Evolutionary conservation across 1,140 invertebrate genomes (phyloP).

Genomic region (Zaprionus taronus): DNA sequence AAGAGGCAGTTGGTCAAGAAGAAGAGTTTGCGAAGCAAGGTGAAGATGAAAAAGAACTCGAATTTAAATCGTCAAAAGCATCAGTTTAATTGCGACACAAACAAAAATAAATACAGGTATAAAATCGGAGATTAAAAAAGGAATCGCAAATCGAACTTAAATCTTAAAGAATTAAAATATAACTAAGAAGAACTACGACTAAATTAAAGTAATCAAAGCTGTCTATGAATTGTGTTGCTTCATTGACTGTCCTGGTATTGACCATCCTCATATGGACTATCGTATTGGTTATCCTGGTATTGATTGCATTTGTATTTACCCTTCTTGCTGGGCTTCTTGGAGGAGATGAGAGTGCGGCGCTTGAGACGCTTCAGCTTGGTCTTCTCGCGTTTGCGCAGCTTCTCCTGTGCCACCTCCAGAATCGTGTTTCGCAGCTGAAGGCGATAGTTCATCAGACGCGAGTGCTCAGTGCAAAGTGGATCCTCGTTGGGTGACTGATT

Average conservation of each 20-base stretch:
- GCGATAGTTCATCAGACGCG: constrained; percentile 50
- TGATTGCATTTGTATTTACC: constrained; percentile 49
- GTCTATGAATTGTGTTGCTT: not conserved
- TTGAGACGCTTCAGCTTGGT: constrained; percentile 68
- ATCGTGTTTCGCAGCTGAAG: constrained; percentile 53
- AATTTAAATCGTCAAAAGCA: constrained; percentile 14
- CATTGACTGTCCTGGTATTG: constrained; percentile 8
- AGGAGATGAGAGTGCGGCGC: constrained; percentile 67
- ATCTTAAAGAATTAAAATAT: constrained; percentile 1
- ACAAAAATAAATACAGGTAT: constrained; percentile 37
- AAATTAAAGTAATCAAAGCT: not conserved
- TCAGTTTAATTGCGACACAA: constrained; percentile 44
- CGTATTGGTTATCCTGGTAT: constrained; percentile 7
- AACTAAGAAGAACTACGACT: not conserved
- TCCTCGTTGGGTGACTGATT: constrained; percentile 26
- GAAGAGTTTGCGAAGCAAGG: not conserved
- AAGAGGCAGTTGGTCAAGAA: constrained; percentile 37
- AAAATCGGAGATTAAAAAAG: not conserved
- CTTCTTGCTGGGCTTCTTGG: constrained; percentile 74
- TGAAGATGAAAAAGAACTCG: not conserved
- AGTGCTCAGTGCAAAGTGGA: constrained; percentile 34
- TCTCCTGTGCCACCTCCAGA: constrained; percentile 60
- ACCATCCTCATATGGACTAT: constrained; percentile 11
- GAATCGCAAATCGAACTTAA: constrained; percentile 4
- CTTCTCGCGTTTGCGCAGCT: constrained; percentile 54